These are phyloP conservation scores for Phoronis australis DNA, from an alignment of 2,888 invertebrate species.

Conservation along the genomic window DNA sequence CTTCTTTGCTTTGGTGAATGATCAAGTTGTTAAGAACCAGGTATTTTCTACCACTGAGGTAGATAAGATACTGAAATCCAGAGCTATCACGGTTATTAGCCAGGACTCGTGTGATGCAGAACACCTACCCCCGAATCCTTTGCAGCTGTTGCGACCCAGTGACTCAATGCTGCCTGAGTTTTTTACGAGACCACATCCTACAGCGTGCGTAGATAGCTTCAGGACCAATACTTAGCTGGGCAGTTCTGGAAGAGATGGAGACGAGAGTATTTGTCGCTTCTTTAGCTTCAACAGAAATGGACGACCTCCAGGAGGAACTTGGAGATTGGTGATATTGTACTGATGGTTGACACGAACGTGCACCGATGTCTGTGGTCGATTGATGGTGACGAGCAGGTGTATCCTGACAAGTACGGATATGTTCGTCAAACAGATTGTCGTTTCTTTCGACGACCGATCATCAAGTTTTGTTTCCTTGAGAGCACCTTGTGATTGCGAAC, in stretches of 20 bases:
- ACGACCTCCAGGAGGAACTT: not conserved
- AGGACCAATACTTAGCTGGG: not conserved
- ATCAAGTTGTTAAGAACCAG: too few species aligned
- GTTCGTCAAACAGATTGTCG: too few species aligned
- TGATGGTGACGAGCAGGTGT: too few species aligned
- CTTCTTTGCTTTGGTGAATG: not conserved
- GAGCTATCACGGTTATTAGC: not conserved
- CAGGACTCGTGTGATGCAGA: not conserved
- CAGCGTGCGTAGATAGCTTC: not conserved
- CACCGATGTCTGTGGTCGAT: conserved; percentile 1
- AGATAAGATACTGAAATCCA: not conserved
- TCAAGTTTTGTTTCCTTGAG: too few species aligned
- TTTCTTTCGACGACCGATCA: too few species aligned
- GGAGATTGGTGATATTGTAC: not conserved
- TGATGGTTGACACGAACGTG: conserved; percentile 1
- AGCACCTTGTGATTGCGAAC: too few species aligned
- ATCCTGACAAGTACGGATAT: too few species aligned
- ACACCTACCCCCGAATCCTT: not conserved
- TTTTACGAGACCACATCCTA: not conserved
- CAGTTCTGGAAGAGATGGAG: conserved; percentile 3
- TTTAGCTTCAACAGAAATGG: conserved; percentile 1
- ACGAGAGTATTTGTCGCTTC: not conserved
- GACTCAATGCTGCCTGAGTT: not conserved
- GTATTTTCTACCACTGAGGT: not conserved
- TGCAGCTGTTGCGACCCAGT: not conserved